Evolutionary conservation across 2,113 vertebrate species (phyloP).

Genomic region (Hiodon alosoides): DNA sequence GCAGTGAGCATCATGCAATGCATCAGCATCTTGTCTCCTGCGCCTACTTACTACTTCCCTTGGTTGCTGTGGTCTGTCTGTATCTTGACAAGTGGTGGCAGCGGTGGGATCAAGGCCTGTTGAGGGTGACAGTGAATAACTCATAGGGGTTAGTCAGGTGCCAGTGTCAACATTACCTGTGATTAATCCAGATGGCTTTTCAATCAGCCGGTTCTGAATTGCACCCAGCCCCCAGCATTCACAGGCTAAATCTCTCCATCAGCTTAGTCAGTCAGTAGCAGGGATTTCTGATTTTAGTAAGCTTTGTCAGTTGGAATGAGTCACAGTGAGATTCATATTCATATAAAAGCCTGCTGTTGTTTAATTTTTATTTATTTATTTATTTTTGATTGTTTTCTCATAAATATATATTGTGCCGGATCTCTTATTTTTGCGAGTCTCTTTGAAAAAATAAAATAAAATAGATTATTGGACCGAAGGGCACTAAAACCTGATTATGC

Average conservation of each 20-base stretch:
- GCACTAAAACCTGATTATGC: too few species aligned
- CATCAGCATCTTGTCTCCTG: too few species aligned
- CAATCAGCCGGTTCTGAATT: not conserved
- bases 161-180: slow-evolving; percentile 8
- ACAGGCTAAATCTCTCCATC: slow-evolving; percentile 8
- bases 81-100: not conserved
- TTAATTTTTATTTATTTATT: slow-evolving; percentile 25
- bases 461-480: too few species aligned
- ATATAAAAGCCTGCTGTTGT: slow-evolving; percentile 27
- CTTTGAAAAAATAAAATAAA: too few species aligned
- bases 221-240: not conserved
- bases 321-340: slow-evolving; percentile 24
- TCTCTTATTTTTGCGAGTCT: too few species aligned
- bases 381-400: not conserved
- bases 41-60: too few species aligned
- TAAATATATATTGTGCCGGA: too few species aligned
- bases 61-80: not conserved
- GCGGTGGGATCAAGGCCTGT: not conserved
- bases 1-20: too few species aligned
- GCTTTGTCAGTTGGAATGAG: slow-evolving; percentile 23
- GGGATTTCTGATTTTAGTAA: slow-evolving; percentile 24
- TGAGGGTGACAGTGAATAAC: not conserved
- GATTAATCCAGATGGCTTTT: slow-evolving; percentile 18
- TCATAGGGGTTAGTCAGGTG: not conserved
- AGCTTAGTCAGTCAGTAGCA: slow-evolving; percentile 21